Conservation (phyloP, 2,888 invertebrate species). For the Eucriotettix oculatus region DNA sequence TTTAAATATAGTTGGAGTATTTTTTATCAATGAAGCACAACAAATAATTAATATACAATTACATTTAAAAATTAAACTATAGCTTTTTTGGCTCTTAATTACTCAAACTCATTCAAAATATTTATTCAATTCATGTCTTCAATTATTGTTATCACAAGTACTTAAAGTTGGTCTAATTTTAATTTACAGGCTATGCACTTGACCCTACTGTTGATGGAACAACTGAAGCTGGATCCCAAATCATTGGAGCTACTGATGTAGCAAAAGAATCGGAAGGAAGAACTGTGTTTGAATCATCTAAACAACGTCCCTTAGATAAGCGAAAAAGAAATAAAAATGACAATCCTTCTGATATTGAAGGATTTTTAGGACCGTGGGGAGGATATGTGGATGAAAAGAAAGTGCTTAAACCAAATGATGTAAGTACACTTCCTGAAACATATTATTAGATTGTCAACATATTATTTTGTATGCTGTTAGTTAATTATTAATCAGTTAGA, state of each 20-base stretch:
- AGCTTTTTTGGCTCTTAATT: no score
- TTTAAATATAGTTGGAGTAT: no score
- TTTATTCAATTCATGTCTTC: no score
- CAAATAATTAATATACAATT: no score
- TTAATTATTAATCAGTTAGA: neutral
- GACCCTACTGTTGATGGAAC: slow-evolving; percentile 68
- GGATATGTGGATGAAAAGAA: slow-evolving; percentile 80
- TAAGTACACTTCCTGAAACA: slow-evolving; percentile 15
- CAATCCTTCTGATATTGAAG: slow-evolving; percentile 80
- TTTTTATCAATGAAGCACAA: no score
- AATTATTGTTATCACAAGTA: no score
- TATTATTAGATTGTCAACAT: neutral
- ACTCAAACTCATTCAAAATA: no score
- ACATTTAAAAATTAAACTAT: no score
- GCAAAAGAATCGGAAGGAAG: slow-evolving; percentile 61
- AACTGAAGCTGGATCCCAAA: slow-evolving; percentile 10
- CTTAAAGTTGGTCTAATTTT: neutral
- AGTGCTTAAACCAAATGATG: slow-evolving; percentile 74
- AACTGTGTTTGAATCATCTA: slow-evolving; percentile 79
- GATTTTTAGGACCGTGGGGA: slow-evolving; percentile 97
- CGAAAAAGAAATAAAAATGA: slow-evolving; percentile 78
- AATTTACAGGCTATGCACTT: slow-evolving; percentile 56
- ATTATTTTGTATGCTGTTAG: neutral
- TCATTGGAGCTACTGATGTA: slow-evolving; percentile 43
- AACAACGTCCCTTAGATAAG: slow-evolving; percentile 52